These are phyloP conservation scores for Sussaba pulchella DNA, from an alignment of 2,888 invertebrate genomes.

Conservation along the genomic window DNA sequence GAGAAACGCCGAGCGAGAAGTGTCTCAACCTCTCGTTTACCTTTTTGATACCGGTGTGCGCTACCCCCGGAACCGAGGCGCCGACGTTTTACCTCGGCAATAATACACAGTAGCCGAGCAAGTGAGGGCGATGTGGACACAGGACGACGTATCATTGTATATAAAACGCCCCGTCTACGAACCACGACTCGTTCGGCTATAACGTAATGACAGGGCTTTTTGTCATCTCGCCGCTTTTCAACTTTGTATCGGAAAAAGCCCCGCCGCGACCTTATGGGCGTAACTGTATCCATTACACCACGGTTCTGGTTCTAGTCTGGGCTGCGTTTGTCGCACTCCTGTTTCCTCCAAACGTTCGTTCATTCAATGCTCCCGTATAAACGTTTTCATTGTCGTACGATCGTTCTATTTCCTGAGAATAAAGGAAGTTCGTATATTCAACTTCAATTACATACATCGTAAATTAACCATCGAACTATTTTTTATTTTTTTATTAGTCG, in stretches of 20 bases:
- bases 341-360: slow-evolving; percentile 40
- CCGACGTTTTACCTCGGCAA: slow-evolving; percentile 67
- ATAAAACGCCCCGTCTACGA: slow-evolving; percentile 4
- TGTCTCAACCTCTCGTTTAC: slow-evolving; percentile 66
- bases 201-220: slow-evolving; percentile 74
- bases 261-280: slow-evolving; percentile 65
- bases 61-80: slow-evolving; percentile 61
- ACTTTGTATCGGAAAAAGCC: slow-evolving; percentile 69
- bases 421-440: slow-evolving; percentile 39
- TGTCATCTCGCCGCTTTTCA: slow-evolving; percentile 73
- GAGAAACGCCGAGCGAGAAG: slow-evolving; percentile 21
- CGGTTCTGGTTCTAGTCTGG: slow-evolving; percentile 35
- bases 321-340: neutral
- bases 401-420: slow-evolving; percentile 46
- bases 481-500: slow-evolving; percentile 1
- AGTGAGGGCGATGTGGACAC: neutral
- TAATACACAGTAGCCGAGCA: slow-evolving; percentile 63
- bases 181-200: slow-evolving; percentile 52
- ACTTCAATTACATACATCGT: slow-evolving; percentile 39
- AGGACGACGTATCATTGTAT: slow-evolving; percentile 55
- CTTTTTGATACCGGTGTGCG: slow-evolving; percentile 38
- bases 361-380: slow-evolving; percentile 32
- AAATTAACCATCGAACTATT: slow-evolving; percentile 24
- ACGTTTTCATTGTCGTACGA: slow-evolving; percentile 41
- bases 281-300: slow-evolving; percentile 73